Conservation (phyloP, 2,888 invertebrate genomes). For the Blomia tropicalis region DNA sequence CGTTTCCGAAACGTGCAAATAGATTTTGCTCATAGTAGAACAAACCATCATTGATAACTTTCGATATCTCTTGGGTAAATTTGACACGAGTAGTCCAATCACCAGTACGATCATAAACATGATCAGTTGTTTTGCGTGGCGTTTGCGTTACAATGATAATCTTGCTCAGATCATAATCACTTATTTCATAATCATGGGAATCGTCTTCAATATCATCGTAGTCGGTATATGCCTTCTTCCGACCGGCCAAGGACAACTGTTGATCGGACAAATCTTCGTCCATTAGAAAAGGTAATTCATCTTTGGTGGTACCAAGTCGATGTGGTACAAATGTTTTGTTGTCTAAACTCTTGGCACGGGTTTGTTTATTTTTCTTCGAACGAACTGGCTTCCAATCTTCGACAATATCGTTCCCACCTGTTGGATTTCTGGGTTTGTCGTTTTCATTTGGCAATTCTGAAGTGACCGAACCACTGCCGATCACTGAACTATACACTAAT, state of each 20-base stretch:
- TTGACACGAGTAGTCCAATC: constrained; percentile 77
- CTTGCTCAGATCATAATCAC: constrained; percentile 79
- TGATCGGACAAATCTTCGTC: constrained; percentile 72
- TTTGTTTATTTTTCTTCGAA: constrained; percentile 9
- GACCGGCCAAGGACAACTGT: constrained; percentile 36
- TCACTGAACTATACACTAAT: neutral
- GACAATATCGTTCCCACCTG: neutral
- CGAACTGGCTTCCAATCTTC: constrained; percentile 12
- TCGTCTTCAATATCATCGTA: constrained; percentile 35
- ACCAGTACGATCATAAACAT: constrained; percentile 61
- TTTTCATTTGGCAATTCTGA: neutral
- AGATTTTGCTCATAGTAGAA: constrained; percentile 88
- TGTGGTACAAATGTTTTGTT: neutral
- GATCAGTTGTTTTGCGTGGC: constrained; percentile 54
- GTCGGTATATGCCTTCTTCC: constrained; percentile 65
- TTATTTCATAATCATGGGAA: constrained; percentile 63
- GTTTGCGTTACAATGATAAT: constrained; percentile 53
- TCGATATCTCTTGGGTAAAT: constrained; percentile 81
- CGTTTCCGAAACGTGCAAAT: constrained; percentile 46
- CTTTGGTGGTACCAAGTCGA: neutral
- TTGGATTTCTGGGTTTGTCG: neutral
- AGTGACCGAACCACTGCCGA: neutral
- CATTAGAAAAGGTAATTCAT: constrained; percentile 88
- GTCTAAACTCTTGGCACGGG: constrained; percentile 9
- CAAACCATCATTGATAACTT: constrained; percentile 91